phyloP scores from a whole-genome alignment of 1,140 invertebrate species.

The Drosophila saltans region DNA sequence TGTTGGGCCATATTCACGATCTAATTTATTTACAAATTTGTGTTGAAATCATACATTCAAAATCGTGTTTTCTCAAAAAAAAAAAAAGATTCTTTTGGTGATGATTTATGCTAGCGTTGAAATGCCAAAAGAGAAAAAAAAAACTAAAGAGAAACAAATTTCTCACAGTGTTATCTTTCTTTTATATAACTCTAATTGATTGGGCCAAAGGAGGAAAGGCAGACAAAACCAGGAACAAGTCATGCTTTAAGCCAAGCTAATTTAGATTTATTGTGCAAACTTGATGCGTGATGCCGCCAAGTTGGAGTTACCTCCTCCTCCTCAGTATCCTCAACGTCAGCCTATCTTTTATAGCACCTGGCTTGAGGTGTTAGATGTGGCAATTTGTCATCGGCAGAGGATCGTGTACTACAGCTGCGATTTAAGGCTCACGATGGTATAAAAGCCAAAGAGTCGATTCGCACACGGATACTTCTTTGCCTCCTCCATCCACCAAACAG shows the following conservation, averaged over 20 bases:
- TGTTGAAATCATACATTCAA: constrained; percentile 80
- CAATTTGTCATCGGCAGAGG: constrained; percentile 70
- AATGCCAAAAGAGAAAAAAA: constrained; percentile 52
- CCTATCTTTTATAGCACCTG: constrained; percentile 32
- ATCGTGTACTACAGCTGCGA: constrained; percentile 69
- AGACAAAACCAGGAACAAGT: constrained; percentile 49
- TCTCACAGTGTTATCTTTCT: constrained; percentile 63
- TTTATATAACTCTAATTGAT: constrained; percentile 63
- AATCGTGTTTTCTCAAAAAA: constrained; percentile 52
- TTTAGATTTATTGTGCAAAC: constrained; percentile 79
- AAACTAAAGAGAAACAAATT: constrained; percentile 52
- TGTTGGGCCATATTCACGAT: constrained; percentile 78
- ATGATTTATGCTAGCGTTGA: constrained; percentile 76
- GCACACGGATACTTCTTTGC: constrained; percentile 39
- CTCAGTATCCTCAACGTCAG: neutral
- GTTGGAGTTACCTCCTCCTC: constrained; percentile 33
- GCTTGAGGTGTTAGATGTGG: constrained; percentile 58
- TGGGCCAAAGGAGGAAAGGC: constrained; percentile 40
- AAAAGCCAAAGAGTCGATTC: constrained; percentile 28
- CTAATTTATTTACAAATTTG: constrained; percentile 81
- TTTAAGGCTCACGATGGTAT: constrained; percentile 44
- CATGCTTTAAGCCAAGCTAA: constrained; percentile 58
- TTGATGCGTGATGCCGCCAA: constrained; percentile 67
- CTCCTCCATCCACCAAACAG: neutral
- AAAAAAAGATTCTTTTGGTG: constrained; percentile 56